Base-by-base conservation (phyloP, 2,888 invertebrate genomes). In the Imbricaverruca yamaguchii region DNA sequence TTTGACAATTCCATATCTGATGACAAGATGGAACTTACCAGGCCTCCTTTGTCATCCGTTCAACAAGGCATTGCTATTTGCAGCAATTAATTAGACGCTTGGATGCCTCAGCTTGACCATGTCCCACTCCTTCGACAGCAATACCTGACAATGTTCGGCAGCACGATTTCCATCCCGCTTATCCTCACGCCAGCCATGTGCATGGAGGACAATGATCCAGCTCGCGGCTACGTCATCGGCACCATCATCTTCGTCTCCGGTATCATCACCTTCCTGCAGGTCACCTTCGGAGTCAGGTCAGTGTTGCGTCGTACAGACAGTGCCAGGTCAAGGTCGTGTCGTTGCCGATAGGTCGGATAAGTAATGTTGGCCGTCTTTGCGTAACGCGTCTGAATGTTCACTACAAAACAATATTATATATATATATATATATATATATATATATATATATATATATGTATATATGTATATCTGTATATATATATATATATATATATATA, bases 221-320 rank as follows among this genome's bases (percentile, higher is more conserved):
- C 91, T 83, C 88, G 92, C 78, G 92, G 93, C 83, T 90, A 92
- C 85, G 92, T 94, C 81, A 93, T 94, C 83, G 93, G 93, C 0
- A 94, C 94, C 0, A 93, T 94, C 91, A 92, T 94, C 83, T 93
- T 94, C 85, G 92, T 94, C 61, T 93, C 93, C 61, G 92, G 93
- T n/a, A 87, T 94, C 6, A 91, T 93, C 67, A 94, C 94, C 0
- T 91, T 92, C 86, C 85, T 93, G 15, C 94, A 94, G 87, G 88
- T 91, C 0, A 92, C 93, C 0, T 90, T 93, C 86, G 94, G 94
- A 6, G 92, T 93, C 85, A 91, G 90, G 88, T 84, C n/a, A 25
- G 81, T 21, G 39, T 4, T 39, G 39, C 39, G 39, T 39, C 39
- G 39, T 39, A 4, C 39, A 39, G 39, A 39, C 39, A 39, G 39